Percentiles rank a stretch among this genome's conserved stretches.
These are phyloP conservation scores for Labeo rohita DNA, from an alignment of 2,113 vertebrate genomes.

Conservation along the genomic window DNA sequence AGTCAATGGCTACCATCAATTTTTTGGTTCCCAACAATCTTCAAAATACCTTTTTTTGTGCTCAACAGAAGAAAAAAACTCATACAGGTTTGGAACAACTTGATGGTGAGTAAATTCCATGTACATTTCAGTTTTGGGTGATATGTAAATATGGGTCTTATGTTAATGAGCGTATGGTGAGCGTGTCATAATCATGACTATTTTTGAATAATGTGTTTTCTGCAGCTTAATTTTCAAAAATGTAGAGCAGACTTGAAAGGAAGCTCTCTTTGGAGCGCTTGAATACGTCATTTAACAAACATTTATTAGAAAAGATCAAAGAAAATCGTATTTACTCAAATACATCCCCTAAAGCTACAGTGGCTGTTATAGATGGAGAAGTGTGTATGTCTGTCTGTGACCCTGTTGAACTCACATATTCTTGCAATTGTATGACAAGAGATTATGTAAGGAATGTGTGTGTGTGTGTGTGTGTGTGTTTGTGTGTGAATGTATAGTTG, in stretches of 20 bases:
- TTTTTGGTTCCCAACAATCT: not conserved
- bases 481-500: constrained; percentile 61
- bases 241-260: not conserved
- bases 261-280: not conserved
- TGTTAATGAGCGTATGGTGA: not conserved
- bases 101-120: not conserved
- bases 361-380: constrained; percentile 48
- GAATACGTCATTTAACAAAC: not conserved
- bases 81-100: not conserved
- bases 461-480: constrained; percentile 18
- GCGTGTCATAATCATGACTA: not conserved
- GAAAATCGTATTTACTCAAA: not conserved
- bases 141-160: not conserved
- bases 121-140: not conserved
- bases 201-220: not conserved
- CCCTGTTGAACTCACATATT: constrained; percentile 64
- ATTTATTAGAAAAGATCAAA: not conserved
- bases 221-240: not conserved
- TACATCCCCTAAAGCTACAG: not conserved
- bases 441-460: constrained; percentile 67
- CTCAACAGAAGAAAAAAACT: not conserved
- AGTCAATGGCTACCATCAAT: not conserved
- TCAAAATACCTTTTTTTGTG: not conserved
- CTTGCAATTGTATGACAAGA: constrained; percentile 65
- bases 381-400: constrained; percentile 28